Conservation (phyloP, 2,797 vertebrate species). For the Bradypus variegatus region DNA sequence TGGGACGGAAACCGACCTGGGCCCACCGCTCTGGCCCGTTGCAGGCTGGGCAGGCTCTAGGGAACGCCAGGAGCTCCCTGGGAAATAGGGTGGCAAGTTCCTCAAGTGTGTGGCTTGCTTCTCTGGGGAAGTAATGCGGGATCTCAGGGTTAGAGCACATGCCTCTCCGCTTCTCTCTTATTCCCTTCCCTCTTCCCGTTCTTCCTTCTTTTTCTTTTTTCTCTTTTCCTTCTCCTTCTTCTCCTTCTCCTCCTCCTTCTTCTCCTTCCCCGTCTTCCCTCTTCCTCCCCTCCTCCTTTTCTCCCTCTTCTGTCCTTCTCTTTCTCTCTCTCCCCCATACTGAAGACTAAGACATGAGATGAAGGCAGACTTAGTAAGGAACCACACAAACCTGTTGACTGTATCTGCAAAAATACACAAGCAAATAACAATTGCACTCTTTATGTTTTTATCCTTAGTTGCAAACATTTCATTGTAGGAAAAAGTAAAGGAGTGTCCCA, state of each 20-base stretch:
- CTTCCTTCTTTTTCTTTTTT: not conserved
- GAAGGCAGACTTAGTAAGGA: not conserved
- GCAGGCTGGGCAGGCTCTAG: accelerated
- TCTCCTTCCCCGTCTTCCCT: too few species aligned
- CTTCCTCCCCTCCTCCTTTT: too few species aligned
- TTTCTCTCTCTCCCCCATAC: not conserved
- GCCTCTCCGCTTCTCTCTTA: not conserved
- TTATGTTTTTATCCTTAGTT: not conserved
- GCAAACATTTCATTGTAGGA: not conserved
- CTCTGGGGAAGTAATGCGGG: not conserved
- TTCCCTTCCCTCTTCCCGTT: not conserved
- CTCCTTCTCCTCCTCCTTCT: too few species aligned
- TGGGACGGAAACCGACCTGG: not conserved
- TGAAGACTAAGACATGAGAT: not conserved
- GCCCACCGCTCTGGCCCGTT: not conserved
- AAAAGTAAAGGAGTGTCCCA: not conserved
- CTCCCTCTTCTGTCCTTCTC: accelerated
- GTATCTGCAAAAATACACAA: not conserved
- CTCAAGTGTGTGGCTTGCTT: not conserved
- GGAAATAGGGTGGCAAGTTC: accelerated
- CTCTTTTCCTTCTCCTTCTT: not conserved
- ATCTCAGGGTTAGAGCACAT: not conserved
- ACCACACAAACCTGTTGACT: slow-evolving; percentile 31
- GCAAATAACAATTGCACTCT: not conserved
- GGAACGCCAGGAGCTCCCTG: not conserved